phyloP scores from a whole-genome alignment of 2,797 vertebrate species.

The Pseudotriccus pelzelni region DNA sequence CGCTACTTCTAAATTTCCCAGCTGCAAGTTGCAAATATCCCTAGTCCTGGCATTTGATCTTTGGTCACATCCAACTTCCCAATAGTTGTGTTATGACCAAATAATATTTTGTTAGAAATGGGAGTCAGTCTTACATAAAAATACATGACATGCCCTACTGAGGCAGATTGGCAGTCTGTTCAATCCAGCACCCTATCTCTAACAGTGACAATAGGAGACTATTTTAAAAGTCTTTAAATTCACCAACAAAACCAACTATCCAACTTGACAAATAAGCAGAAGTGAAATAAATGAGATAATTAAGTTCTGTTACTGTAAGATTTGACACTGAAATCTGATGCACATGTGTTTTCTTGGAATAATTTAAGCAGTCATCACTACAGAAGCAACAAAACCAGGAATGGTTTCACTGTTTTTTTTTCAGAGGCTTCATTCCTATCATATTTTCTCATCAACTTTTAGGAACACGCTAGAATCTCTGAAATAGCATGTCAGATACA shows the following conservation, averaged over 20 bases:
- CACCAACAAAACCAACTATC: neutral
- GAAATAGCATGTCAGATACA: neutral
- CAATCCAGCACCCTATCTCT: neutral
- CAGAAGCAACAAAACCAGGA: neutral
- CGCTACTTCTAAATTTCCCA: neutral
- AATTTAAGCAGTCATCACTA: neutral
- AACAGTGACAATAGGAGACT: neutral
- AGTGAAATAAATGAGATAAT: neutral
- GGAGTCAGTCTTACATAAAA: neutral
- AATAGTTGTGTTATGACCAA: neutral
- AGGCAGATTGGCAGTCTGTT: neutral
- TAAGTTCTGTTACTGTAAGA: neutral
- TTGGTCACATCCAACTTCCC: neutral
- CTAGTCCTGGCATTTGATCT: neutral
- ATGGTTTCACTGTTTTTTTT: neutral
- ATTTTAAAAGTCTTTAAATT: neutral
- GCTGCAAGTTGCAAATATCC: neutral
- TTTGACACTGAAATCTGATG: neutral
- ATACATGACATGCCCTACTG: neutral
- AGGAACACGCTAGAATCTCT: neutral
- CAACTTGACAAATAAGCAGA: neutral
- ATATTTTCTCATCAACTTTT: neutral
- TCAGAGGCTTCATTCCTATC: neutral
- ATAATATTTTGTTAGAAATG: neutral
- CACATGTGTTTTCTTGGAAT: neutral